These are phyloP conservation scores for Leptatherina wallacei DNA, from an alignment of 2,797 vertebrate species.

Conservation along the genomic window DNA sequence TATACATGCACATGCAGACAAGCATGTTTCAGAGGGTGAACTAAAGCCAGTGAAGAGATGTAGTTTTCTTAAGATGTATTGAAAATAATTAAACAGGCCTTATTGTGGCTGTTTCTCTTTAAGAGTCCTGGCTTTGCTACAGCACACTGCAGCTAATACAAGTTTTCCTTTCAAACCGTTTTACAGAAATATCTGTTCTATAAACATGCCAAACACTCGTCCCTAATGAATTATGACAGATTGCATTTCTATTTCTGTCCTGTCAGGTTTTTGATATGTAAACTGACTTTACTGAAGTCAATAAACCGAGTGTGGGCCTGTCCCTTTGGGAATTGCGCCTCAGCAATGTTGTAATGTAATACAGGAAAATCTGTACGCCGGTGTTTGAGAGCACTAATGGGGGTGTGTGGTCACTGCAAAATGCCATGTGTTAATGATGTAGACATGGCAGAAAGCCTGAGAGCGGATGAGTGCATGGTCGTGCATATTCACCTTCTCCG, in stretches of 20 bases:
- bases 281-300: constrained; percentile 66
- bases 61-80: not conserved
- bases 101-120: not conserved
- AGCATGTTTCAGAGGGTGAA: constrained; percentile 1
- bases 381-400: constrained; percentile 61
- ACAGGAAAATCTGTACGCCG: constrained; percentile 24
- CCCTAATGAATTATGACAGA: constrained; percentile 39
- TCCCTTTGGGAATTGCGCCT: constrained; percentile 43
- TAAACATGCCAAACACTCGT: constrained; percentile 21
- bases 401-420: constrained; percentile 56
- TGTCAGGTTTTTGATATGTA: constrained; percentile 54
- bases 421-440: constrained; percentile 60
- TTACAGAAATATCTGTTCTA: constrained; percentile 24
- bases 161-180: constrained; percentile 16
- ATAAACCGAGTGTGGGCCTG: constrained; percentile 49
- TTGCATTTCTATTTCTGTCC: constrained; percentile 47
- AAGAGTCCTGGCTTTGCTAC: not conserved
- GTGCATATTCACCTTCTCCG: constrained; percentile 32
- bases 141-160: not conserved
- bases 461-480: constrained; percentile 5
- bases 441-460: constrained; percentile 38
- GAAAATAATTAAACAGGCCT: not conserved
- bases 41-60: not conserved
- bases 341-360: constrained; percentile 35
- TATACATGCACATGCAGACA: constrained; percentile 9